A percentile compares a stretch with the other conserved stretches of the same genome.
These are phyloP conservation scores for Myodes glareolus DNA, from an alignment of 2,113 vertebrate genomes.

Conservation along the genomic window DNA sequence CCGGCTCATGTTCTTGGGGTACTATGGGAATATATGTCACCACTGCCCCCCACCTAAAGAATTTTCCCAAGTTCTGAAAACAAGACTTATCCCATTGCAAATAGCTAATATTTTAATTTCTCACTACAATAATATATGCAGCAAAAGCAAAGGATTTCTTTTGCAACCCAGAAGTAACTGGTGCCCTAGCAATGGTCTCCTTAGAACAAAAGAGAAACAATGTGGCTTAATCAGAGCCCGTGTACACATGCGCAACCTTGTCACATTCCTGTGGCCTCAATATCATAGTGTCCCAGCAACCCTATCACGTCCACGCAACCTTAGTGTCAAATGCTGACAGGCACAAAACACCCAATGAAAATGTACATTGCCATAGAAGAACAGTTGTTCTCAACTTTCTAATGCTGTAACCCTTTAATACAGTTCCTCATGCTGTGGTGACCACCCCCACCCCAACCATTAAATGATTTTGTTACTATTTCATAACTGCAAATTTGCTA, in stretches of 20 bases:
- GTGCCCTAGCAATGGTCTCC: background rate
- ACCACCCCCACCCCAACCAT: background rate
- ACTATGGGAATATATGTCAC: too few relatives aligned
- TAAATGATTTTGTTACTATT: background rate
- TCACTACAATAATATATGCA: background rate
- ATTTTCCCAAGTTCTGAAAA: background rate
- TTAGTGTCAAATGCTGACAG: background rate
- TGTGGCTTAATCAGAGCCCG: background rate
- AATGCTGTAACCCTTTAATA: background rate
- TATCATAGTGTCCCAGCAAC: background rate
- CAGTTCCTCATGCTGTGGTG: background rate
- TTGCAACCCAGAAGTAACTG: background rate
- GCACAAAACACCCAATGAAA: background rate
- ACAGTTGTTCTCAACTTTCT: background rate
- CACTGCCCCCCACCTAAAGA: background rate
- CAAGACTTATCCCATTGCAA: background rate
- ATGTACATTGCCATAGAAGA: background rate
- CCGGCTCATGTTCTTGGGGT: background rate
- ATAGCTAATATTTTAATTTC: background rate
- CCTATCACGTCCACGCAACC: background rate
- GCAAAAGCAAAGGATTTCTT: background rate
- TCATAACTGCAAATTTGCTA: background rate
- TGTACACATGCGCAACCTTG: background rate
- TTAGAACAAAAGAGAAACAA: background rate
- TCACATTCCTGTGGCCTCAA: background rate